These are phyloP conservation scores for Zaprionus bogoriensis DNA, from an alignment of 2,888 invertebrate genomes.

Conservation along the genomic window DNA sequence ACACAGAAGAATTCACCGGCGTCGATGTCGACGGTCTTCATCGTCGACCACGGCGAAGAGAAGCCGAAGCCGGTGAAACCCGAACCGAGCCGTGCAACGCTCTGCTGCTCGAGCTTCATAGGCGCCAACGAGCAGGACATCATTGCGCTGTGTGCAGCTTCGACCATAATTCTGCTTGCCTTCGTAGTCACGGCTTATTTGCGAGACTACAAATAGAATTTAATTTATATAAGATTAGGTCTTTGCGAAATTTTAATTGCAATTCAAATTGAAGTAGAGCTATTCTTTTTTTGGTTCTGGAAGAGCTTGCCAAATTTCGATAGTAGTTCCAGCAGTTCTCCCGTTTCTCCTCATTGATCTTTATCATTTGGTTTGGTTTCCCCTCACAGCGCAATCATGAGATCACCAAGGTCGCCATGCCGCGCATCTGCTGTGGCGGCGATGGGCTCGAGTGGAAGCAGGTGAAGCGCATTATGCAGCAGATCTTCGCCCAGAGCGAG, in stretches of 20 bases:
- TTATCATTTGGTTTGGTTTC: too few species aligned
- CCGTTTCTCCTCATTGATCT: too few species aligned
- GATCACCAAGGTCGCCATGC: conserved; percentile 85
- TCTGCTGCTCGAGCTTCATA: conserved; percentile 6
- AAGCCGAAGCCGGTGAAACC: background rate
- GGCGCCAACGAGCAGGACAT: conserved; percentile 5
- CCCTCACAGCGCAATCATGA: conserved; percentile 80
- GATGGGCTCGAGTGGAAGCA: conserved; percentile 85
- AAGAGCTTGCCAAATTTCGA: too few species aligned
- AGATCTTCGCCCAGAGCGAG: conserved; percentile 70
- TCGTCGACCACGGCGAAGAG: too few species aligned
- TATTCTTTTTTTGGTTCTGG: too few species aligned
- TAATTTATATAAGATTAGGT: too few species aligned
- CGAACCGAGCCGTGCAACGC: background rate
- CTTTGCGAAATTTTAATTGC: too few species aligned
- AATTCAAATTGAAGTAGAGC: too few species aligned
- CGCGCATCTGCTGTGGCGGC: conserved; percentile 86
- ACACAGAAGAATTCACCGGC: background rate
- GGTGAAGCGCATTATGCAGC: conserved; percentile 82
- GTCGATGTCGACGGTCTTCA: too few species aligned
- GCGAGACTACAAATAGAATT: too few species aligned
- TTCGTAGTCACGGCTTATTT: conserved; percentile 1
- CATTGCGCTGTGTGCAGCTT: background rate
- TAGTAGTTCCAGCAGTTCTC: too few species aligned
- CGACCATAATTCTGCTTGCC: background rate